These are phyloP conservation scores for Megaceryle torquata DNA, from an alignment of 2,113 vertebrate genomes.

Conservation along the genomic window DNA sequence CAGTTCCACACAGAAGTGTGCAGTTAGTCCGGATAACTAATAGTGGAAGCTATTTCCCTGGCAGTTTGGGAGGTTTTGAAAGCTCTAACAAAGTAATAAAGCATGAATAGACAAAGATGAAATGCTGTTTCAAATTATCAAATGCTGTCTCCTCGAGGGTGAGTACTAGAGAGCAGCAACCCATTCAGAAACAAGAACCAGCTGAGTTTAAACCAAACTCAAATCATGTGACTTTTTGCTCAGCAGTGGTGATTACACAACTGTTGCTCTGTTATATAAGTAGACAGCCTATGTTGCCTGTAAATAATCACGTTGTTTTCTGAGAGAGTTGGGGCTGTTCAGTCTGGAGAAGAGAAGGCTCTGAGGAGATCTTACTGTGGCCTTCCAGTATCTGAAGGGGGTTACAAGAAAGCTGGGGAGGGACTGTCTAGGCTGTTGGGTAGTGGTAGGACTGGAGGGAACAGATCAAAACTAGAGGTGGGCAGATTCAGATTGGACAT, in stretches of 20 bases:
- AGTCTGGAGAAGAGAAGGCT: no score
- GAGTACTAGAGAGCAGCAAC: background rate
- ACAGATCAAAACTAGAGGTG: no score
- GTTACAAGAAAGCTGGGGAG: no score
- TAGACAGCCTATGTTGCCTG: background rate
- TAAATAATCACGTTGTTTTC: conserved; percentile 33
- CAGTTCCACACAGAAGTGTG: background rate
- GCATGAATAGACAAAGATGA: background rate
- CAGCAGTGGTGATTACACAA: background rate
- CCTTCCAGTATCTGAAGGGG: no score
- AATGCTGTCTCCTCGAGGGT: background rate
- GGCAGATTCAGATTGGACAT: no score
- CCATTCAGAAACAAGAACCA: background rate
- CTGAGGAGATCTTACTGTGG: no score
- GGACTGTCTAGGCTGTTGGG: no score
- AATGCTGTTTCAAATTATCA: conserved; percentile 19
- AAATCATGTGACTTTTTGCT: background rate
- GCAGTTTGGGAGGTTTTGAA: background rate
- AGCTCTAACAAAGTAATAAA: background rate
- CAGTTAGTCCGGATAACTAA: background rate
- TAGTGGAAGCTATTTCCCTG: background rate
- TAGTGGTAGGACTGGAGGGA: no score
- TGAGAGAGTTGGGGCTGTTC: no score
- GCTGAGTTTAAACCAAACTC: background rate
- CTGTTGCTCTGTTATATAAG: background rate